Evolutionary conservation across 2,113 vertebrate genomes (phyloP).

Genomic region (Stegostoma tigrinum): DNA sequence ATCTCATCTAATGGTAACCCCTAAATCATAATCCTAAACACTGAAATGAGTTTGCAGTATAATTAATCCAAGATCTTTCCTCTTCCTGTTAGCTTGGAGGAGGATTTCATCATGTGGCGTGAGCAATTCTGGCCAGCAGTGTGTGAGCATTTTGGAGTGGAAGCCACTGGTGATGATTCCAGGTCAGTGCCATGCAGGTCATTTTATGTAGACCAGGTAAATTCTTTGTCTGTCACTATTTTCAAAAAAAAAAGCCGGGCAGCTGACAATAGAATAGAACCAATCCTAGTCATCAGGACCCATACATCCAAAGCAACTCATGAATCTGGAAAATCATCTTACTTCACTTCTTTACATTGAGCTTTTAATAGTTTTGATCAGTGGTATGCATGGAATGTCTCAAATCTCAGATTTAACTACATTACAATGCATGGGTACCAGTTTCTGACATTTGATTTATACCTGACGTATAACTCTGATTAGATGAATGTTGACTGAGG

Average conservation of each 20-base stretch:
- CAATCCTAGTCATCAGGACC: background rate
- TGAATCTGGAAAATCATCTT: background rate
- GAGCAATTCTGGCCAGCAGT: constrained; percentile 98
- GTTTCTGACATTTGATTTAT: background rate
- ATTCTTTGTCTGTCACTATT: background rate
- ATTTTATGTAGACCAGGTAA: background rate
- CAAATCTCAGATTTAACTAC: background rate
- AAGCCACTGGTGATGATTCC: constrained; percentile 90
- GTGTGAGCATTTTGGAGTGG: constrained; percentile 92
- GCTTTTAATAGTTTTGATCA: background rate
- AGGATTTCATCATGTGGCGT: constrained; percentile 93
- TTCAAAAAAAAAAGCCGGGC: background rate
- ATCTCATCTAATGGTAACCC: background rate
- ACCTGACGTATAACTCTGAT: background rate
- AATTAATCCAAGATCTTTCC: background rate
- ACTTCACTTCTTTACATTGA: background rate
- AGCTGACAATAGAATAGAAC: background rate
- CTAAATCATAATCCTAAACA: background rate
- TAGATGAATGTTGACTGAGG: background rate
- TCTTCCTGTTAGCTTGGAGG: constrained; percentile 66
- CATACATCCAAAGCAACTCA: background rate
- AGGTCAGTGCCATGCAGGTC: constrained; percentile 57
- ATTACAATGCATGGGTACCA: background rate
- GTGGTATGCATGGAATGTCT: background rate
- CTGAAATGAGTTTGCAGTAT: background rate